A percentile compares a stretch with the other conserved stretches of the same genome.
These are phyloP conservation scores for Brachionus asplanchnoidis DNA, from an alignment of 1,140 invertebrate genomes.

Conservation along the genomic window DNA sequence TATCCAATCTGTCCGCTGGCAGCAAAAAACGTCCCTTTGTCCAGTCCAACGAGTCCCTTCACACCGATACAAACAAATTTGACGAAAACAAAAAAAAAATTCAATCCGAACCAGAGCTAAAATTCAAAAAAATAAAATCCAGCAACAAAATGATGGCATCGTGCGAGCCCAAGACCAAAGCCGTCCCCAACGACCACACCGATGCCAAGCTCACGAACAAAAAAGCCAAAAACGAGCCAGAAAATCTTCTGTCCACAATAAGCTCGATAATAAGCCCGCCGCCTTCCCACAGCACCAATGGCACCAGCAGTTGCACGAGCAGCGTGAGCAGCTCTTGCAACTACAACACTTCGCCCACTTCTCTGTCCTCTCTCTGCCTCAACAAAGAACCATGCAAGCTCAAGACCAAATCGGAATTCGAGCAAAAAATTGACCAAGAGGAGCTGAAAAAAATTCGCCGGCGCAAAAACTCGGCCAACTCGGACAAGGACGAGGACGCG, in stretches of 20 bases:
- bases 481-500: neutral
- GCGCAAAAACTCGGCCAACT: neutral
- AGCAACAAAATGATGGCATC: neutral
- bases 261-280: neutral
- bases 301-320: neutral
- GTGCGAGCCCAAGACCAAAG: neutral
- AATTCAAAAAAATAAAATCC: conserved; percentile 8
- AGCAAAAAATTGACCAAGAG: neutral
- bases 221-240: conserved; percentile 1
- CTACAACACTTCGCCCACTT: neutral
- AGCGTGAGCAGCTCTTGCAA: conserved; percentile 6
- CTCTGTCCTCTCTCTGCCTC: neutral
- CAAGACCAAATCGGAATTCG: neutral
- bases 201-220: neutral
- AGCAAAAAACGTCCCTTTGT: conserved; percentile 27
- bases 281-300: neutral
- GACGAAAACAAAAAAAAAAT: conserved; percentile 19
- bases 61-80: neutral
- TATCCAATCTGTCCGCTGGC: neutral
- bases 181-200: neutral
- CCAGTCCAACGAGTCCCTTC: conserved; percentile 9
- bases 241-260: neutral
- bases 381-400: conserved; percentile 1
- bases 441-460: neutral
- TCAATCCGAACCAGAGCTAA: neutral